A percentile compares a stretch with the other conserved stretches of the same genome.
These are phyloP conservation scores for Elegia similella DNA, from an alignment of 2,888 invertebrate species.

Conservation along the genomic window DNA sequence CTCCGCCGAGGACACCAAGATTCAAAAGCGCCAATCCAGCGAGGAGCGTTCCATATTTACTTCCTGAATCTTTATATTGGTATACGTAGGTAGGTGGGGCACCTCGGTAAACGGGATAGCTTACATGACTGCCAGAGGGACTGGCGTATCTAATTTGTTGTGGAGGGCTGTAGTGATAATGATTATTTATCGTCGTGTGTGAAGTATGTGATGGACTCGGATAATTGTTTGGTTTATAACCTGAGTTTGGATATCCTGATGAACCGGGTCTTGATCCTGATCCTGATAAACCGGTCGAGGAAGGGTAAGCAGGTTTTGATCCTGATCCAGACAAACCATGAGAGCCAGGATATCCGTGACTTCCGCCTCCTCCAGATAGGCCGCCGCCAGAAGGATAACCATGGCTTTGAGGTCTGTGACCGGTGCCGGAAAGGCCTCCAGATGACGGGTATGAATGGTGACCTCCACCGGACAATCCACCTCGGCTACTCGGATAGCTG, in stretches of 20 bases:
- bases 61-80: conserved; percentile 65
- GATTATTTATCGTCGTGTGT: conserved; percentile 52
- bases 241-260: conserved; percentile 30
- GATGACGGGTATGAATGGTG: conserved; percentile 20
- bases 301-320: conserved; percentile 32
- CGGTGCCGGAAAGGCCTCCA: conserved; percentile 24
- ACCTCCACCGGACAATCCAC: conserved; percentile 33
- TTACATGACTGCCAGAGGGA: conserved; percentile 44
- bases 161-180: conserved; percentile 67
- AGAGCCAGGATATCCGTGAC: conserved; percentile 29
- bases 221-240: conserved; percentile 17
- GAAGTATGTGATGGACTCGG: conserved; percentile 25
- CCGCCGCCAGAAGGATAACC: conserved; percentile 35
- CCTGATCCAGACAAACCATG: conserved; percentile 24
- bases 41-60: conserved; percentile 66
- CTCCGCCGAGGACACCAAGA: conserved; percentile 60
- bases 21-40: conserved; percentile 67
- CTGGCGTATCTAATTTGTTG: conserved; percentile 61
- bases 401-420: conserved; percentile 22
- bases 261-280: conserved; percentile 30
- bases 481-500: conserved; percentile 40
- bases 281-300: conserved; percentile 22
- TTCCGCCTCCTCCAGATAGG: conserved; percentile 33
- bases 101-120: conserved; percentile 65
- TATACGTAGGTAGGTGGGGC: conserved; percentile 67